Evolutionary conservation across 2,113 vertebrate genomes (phyloP), one percentile per base, ranked within the genome.

Genomic region (Tinamus guttatus): DNA sequence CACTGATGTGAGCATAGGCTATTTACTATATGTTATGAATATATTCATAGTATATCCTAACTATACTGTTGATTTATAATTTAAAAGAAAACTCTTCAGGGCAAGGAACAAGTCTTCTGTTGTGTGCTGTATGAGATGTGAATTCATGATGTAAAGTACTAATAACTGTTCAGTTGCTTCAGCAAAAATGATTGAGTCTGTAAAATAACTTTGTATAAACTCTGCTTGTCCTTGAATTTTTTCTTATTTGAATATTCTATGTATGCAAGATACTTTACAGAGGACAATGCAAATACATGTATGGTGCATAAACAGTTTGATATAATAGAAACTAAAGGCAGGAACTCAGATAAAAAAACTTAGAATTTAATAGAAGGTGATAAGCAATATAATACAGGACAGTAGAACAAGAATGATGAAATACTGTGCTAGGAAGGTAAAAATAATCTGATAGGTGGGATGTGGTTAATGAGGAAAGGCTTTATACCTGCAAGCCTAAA

Each of bases 221-320:
- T 58, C 38, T 40, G 68, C 13, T 45, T 0, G 43, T 67, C 85
- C 75, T 96, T 96, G 76, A 93, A 43, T 62, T 82, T 94, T 92
- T 89, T 74, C 63, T 84, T 40, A 81, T 76, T 94, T 86, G 87
- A 90, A 93, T 93, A 74, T 62, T 84, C 17, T 81, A 32, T 91
- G 19, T 88, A 65, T 81, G 78, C 49, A 87, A 25, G n/a, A 27
- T 60, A 82, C 43, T 69, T 62, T 80, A 59, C 34, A 93, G 49
- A 95, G 60, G 88, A 85, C 85, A 93, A 43, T 71, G 52, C 65
- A 94, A 87, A 81, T 51, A 70, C 13, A 64, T 43, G n/a, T 7
- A 7, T 56, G 76, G 52, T 87, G 38, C 70, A 91, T 93, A 92
- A 90, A 80, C 17, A 74, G 18, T 45, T 49, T 90, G 80, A 58